Base-by-base conservation (phyloP, 2,888 invertebrate genomes). In the Xestoiulus laeticollis region DNA sequence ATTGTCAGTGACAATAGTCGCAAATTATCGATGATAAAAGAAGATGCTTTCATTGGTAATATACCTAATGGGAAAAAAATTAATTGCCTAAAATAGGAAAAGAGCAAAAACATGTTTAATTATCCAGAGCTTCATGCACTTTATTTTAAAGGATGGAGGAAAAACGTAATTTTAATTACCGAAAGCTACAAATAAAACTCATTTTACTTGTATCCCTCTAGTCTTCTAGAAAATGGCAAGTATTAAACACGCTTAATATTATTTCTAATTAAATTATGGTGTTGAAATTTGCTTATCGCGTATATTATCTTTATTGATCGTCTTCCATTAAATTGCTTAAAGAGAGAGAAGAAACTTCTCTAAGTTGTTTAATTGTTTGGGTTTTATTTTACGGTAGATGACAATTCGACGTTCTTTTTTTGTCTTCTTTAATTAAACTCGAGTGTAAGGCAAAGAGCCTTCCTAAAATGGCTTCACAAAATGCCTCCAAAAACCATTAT, bases 251-350 rank as follows among this genome's bases (percentile, higher is more conserved):
- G 59, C 59, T 22, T n/a, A n/a, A n/a, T n/a, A n/a, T 68, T 22
- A 68, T 68, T 68, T 22, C 5, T 68, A 68, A 68, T 68, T 68
- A 68, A 68, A 68, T 68, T 68, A 68, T 68, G 59, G n/a, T 22
- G 59, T 68, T 68, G 59, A 68, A 68, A 68, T 68, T 68, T 22
- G 59, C 59, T 22, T 68, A 68, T 68, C 59, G n/a, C 59, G 22
- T 19, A 6, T 68, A 68, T 68, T 68, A 68, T 68, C 59, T 68
- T 68, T 68, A 68, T 68, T 68, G 59, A 68, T 68, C 59, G 59
- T 6, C 12, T 68, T 68, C 59, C 59, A 68, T 68, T 68, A 68
- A 68, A 26, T 0, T 68, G 22, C 22, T 3, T 22, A 12, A 68
- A 22, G 22, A 68, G 59, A 68, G 59, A 68, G 59, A 68, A 22